Percentiles rank a stretch among this genome's conserved stretches.
phyloP scores from a whole-genome alignment of 2,888 invertebrate genomes.

The Dendrolimus pini region DNA sequence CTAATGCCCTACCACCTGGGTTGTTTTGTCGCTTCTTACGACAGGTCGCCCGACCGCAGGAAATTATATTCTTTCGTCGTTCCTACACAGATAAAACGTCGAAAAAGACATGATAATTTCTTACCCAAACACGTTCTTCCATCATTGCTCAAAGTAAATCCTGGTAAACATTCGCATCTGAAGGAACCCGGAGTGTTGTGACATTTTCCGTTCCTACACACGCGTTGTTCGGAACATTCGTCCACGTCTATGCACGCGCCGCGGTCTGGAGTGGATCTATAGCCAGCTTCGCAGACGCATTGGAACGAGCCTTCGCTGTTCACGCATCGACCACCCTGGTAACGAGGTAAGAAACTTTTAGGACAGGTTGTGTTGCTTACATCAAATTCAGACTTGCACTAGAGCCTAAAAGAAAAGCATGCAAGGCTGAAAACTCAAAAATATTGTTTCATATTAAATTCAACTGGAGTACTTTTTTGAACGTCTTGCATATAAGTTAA shows the following conservation, averaged over 20 bases:
- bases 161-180: constrained; percentile 86
- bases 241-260: constrained; percentile 68
- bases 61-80: too few relatives aligned
- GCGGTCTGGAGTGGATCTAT: constrained; percentile 75
- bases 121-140: constrained; percentile 86
- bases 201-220: constrained; percentile 87
- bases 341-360: background rate
- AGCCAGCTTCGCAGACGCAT: constrained; percentile 89
- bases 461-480: too few relatives aligned
- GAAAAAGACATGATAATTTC: background rate
- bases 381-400: constrained; percentile 1
- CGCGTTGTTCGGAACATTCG: constrained; percentile 83
- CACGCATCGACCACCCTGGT: constrained; percentile 85
- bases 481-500: too few relatives aligned
- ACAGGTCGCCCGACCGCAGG: too few relatives aligned
- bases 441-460: too few relatives aligned
- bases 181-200: constrained; percentile 88
- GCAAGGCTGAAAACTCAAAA: too few relatives aligned
- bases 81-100: too few relatives aligned
- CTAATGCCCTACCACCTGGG: too few relatives aligned
- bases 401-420: background rate
- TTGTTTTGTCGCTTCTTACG: too few relatives aligned
- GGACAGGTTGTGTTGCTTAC: too few relatives aligned
- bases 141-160: constrained; percentile 86
- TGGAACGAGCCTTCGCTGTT: constrained; percentile 90